phyloP scores from a whole-genome alignment of 2,888 invertebrate species.

The Nymphalis polychloros region DNA sequence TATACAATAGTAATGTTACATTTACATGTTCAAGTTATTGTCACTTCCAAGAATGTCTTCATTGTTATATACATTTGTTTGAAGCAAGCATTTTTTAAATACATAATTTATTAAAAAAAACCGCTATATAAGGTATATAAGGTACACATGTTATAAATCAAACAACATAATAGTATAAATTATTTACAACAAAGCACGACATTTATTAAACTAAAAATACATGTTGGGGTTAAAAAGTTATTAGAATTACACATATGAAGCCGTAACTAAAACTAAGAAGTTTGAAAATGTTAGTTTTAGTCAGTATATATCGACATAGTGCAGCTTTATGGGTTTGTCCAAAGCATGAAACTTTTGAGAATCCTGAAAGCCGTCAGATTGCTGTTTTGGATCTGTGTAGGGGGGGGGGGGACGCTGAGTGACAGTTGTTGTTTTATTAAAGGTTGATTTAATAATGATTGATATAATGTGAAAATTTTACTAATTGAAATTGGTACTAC shows the following conservation, averaged over 20 bases:
- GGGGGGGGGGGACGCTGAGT: conserved; percentile 22
- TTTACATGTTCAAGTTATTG: neutral
- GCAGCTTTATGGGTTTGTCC: conserved; percentile 38
- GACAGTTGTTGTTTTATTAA: conserved; percentile 23
- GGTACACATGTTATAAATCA: neutral
- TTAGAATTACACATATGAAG: conserved; percentile 6
- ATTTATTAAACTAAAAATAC: conserved; percentile 11
- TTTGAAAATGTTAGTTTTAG: conserved; percentile 16
- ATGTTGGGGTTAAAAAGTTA: neutral
- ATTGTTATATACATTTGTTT: neutral
- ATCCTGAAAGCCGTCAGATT: conserved; percentile 49
- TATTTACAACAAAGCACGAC: conserved; percentile 20
- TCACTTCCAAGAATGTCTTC: neutral
- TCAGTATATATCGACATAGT: conserved; percentile 25
- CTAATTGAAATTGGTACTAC: too few relatives aligned
- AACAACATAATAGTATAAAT: conserved; percentile 5
- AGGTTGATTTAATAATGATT: neutral
- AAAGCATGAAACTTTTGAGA: conserved; percentile 43
- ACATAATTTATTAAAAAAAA: conserved; percentile 1
- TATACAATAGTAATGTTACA: neutral
- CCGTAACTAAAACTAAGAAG: conserved; percentile 28
- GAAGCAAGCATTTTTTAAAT: neutral
- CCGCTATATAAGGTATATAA: neutral
- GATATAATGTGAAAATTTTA: too few relatives aligned
- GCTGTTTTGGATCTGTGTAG: conserved; percentile 48